Evolutionary conservation across 2,888 invertebrate genomes (phyloP).

Genomic region (Coelinius sp.): DNA sequence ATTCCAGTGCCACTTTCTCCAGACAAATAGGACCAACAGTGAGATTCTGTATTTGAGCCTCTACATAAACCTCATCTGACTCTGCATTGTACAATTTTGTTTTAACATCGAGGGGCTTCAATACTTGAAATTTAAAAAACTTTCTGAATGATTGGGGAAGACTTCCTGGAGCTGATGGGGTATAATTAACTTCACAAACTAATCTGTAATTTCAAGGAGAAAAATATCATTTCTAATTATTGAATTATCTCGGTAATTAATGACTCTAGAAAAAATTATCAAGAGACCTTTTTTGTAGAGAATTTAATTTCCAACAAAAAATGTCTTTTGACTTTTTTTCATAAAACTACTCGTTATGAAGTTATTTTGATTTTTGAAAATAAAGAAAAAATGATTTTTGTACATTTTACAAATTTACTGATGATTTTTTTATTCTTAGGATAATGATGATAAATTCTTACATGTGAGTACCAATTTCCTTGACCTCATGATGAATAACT

Average conservation of each 20-base stretch:
- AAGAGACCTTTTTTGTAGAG: no score
- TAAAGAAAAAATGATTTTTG: no score
- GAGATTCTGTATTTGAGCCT: constrained; percentile 91
- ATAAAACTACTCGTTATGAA: no score
- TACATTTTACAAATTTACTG: not conserved
- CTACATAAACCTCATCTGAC: constrained; percentile 81
- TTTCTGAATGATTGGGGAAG: constrained; percentile 91
- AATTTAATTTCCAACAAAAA: no score
- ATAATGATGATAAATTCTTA: no score
- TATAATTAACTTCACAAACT: constrained; percentile 96
- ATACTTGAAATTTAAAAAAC: constrained; percentile 98
- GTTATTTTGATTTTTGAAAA: no score
- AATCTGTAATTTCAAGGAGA: constrained; percentile 81
- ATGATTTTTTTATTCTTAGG: not conserved
- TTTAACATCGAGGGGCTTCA: constrained; percentile 98
- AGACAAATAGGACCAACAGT: constrained; percentile 93
- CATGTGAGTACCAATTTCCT: constrained; percentile 98
- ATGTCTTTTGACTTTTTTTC: no score
- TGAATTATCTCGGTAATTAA: no score
- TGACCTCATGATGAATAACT: constrained; percentile 99
- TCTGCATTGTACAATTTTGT: constrained; percentile 98
- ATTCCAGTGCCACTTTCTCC: constrained; percentile 94
- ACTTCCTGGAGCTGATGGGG: constrained; percentile 72
- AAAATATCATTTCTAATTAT: no score
- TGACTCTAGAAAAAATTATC: no score